These are phyloP conservation scores for Philereme transversata DNA, from an alignment of 2,888 invertebrate genomes.

Conservation along the genomic window DNA sequence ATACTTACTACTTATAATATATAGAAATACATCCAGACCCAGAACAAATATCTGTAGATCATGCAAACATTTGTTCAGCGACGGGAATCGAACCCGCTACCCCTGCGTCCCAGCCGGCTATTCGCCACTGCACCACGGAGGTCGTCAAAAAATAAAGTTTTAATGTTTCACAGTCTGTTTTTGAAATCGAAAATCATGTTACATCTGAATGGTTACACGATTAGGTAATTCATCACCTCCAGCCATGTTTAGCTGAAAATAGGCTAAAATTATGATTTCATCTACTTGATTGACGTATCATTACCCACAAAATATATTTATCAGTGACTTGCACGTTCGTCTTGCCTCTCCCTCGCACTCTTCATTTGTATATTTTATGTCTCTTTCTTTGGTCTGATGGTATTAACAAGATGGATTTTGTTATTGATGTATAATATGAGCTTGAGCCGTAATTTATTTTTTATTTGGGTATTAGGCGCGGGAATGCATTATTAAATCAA, in stretches of 20 bases:
- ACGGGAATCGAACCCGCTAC: too few species aligned
- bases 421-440: constrained; percentile 19
- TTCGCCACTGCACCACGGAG: too few species aligned
- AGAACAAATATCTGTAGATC: too few species aligned
- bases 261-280: constrained; percentile 38
- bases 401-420: constrained; percentile 45
- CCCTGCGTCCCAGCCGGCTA: too few species aligned
- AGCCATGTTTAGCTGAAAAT: constrained; percentile 22
- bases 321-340: constrained; percentile 51
- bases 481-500: background rate
- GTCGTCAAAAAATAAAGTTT: too few species aligned
- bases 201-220: constrained; percentile 5
- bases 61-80: too few species aligned
- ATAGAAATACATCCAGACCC: too few species aligned
- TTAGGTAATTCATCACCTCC: constrained; percentile 22
- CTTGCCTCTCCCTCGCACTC: constrained; percentile 41
- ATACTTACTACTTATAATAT: too few species aligned
- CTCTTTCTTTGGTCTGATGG: constrained; percentile 42
- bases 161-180: too few species aligned
- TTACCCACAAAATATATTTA: constrained; percentile 53
- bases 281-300: constrained; percentile 62
- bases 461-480: constrained; percentile 14
- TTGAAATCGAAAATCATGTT: constrained; percentile 2
- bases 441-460: constrained; percentile 5
- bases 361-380: constrained; percentile 1